Percentiles rank a stretch among this genome's conserved stretches.
Conservation (phyloP, 2,888 invertebrate species). For the Pristionchus japonicus region DNA sequence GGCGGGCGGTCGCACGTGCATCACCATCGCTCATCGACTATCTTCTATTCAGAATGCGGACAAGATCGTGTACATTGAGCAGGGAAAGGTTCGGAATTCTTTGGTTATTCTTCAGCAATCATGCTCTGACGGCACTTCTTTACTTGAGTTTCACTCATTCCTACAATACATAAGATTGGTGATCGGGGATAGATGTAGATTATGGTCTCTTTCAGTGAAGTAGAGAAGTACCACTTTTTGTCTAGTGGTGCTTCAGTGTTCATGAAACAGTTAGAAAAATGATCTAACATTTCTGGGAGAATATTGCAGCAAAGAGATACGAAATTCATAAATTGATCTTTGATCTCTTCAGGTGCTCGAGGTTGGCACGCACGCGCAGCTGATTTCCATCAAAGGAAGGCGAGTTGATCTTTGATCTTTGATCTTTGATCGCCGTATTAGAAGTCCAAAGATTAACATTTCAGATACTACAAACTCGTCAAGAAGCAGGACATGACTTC, state of each 20-base stretch:
- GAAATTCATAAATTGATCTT: not conserved
- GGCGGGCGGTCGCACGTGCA: slow-evolving; percentile 68
- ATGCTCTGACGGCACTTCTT: not conserved
- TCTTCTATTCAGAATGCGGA: slow-evolving; percentile 71
- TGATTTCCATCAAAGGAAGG: slow-evolving; percentile 58
- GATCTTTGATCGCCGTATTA: too few relatives aligned
- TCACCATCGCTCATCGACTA: slow-evolving; percentile 70
- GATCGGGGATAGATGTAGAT: too few relatives aligned
- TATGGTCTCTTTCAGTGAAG: too few relatives aligned
- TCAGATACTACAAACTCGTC: slow-evolving; percentile 60
- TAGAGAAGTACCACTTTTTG: too few relatives aligned
- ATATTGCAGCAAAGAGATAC: too few relatives aligned
- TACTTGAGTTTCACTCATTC: too few relatives aligned
- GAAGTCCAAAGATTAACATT: too few relatives aligned
- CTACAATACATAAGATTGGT: too few relatives aligned
- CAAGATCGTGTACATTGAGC: slow-evolving; percentile 67
- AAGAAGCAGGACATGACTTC: slow-evolving; percentile 60
- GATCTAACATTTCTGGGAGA: too few relatives aligned
- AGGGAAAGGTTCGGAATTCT: slow-evolving; percentile 52
- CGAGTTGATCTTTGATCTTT: slow-evolving; percentile 42
- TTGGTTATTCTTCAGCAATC: slow-evolving; percentile 5
- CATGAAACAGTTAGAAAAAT: too few relatives aligned
- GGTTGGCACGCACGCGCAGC: slow-evolving; percentile 62
- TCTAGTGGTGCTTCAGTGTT: too few relatives aligned
- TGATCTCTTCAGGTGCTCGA: slow-evolving; percentile 54